A percentile compares a stretch with the other conserved stretches of the same genome.
These are phyloP conservation scores for Antheraea pernyi DNA, from an alignment of 1,140 invertebrate species.

Conservation along the genomic window DNA sequence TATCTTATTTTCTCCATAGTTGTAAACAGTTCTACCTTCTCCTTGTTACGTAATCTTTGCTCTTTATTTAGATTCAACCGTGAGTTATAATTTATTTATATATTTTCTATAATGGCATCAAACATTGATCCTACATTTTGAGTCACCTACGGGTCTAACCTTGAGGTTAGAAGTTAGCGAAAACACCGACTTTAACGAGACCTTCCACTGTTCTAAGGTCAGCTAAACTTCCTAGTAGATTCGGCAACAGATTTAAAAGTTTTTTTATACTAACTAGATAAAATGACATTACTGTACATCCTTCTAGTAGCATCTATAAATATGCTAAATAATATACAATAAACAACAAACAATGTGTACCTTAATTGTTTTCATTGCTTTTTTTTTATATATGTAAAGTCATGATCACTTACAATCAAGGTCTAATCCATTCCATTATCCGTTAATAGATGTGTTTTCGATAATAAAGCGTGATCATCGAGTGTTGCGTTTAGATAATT, in stretches of 20 bases:
- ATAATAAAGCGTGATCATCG: neutral
- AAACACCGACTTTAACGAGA: neutral
- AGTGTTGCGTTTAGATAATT: neutral
- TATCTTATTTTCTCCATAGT: too few relatives aligned
- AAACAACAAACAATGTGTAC: too few relatives aligned
- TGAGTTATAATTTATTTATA: too few relatives aligned
- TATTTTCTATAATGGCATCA: too few relatives aligned
- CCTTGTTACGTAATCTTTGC: too few relatives aligned
- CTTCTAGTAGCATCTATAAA: too few relatives aligned
- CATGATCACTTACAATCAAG: neutral
- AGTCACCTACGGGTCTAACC: neutral
- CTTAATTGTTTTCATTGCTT: neutral
- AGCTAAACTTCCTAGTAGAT: neutral
- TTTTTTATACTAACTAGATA: neutral
- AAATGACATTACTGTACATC: too few relatives aligned
- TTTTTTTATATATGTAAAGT: neutral
- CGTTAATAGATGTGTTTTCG: neutral
- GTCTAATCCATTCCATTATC: neutral
- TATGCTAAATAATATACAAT: too few relatives aligned
- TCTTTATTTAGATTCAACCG: too few relatives aligned
- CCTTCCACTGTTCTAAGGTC: neutral
- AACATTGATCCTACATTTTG: neutral
- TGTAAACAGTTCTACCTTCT: too few relatives aligned
- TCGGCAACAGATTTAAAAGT: neutral
- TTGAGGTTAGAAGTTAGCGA: neutral